A percentile compares a stretch with the other conserved stretches of the same genome.
These are phyloP conservation scores for Carassius auratus DNA, from an alignment of 2,113 vertebrate species.

Conservation along the genomic window DNA sequence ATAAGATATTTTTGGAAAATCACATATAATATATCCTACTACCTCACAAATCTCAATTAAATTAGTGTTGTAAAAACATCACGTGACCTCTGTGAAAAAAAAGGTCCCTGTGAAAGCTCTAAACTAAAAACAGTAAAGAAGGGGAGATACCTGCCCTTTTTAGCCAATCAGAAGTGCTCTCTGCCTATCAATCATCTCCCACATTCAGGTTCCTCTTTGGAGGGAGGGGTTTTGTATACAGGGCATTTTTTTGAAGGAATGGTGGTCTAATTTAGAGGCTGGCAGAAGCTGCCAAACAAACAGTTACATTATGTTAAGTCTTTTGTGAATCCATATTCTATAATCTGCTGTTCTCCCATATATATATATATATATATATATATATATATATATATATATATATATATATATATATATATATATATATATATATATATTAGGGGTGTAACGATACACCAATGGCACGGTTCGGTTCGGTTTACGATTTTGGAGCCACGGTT, in stretches of 20 bases:
- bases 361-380: neutral
- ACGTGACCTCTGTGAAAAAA: too few relatives aligned
- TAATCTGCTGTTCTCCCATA: slow-evolving; percentile 16
- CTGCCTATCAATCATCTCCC: neutral
- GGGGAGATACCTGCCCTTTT: neutral
- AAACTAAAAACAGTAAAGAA: neutral
- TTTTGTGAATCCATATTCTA: neutral
- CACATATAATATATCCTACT: neutral
- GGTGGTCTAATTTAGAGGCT: neutral
- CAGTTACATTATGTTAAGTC: neutral
- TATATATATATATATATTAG: too few relatives aligned
- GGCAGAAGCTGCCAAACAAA: neutral
- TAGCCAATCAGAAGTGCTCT: neutral
- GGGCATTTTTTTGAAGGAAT: neutral
- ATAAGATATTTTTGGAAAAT: neutral
- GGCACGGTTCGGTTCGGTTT: too few relatives aligned
- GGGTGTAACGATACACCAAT: too few relatives aligned
- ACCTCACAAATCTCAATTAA: neutral
- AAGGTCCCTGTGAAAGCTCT: neutral
- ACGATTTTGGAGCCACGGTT: too few relatives aligned
- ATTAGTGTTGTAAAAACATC: neutral
- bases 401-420: too few relatives aligned
- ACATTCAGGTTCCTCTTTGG: neutral
- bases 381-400: too few relatives aligned
- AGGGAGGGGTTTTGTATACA: neutral